A percentile compares a stretch with the other conserved stretches of the same genome.
These are phyloP conservation scores for Heliconius ethilla DNA, from an alignment of 2,888 invertebrate genomes.

Conservation along the genomic window DNA sequence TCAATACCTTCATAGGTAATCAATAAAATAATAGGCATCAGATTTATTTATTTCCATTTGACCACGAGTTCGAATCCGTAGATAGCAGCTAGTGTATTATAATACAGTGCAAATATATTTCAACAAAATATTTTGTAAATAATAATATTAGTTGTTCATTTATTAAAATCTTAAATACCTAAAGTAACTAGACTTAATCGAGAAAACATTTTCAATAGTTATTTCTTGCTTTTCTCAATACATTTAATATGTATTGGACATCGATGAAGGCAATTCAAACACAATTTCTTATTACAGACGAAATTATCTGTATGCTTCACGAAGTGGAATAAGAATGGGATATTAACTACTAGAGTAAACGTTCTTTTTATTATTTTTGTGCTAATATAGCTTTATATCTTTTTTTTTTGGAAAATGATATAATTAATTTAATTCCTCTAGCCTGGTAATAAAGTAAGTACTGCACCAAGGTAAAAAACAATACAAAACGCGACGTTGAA, in stretches of 20 bases:
- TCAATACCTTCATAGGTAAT: too few species aligned
- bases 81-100: neutral
- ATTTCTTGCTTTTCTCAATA: conserved; percentile 5
- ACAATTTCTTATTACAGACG: conserved; percentile 28
- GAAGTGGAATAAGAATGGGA: conserved; percentile 30
- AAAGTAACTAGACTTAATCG: neutral
- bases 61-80: neutral
- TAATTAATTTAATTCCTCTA: neutral
- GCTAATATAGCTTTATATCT: neutral
- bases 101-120: neutral
- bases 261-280: conserved; percentile 28
- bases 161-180: neutral
- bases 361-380: conserved; percentile 21
- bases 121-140: neutral
- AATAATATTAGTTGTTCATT: neutral
- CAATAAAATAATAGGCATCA: too few species aligned
- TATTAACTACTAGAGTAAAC: conserved; percentile 26
- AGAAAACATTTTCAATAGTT: conserved; percentile 8
- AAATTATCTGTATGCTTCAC: conserved; percentile 34
- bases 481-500: neutral
- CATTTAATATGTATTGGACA: conserved; percentile 29
- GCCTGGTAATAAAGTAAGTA: neutral
- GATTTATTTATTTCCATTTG: neutral
- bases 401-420: neutral
- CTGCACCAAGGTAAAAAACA: neutral